phyloP scores from a whole-genome alignment of 1,140 invertebrate genomes.

The Melipona quadrifasciata region DNA sequence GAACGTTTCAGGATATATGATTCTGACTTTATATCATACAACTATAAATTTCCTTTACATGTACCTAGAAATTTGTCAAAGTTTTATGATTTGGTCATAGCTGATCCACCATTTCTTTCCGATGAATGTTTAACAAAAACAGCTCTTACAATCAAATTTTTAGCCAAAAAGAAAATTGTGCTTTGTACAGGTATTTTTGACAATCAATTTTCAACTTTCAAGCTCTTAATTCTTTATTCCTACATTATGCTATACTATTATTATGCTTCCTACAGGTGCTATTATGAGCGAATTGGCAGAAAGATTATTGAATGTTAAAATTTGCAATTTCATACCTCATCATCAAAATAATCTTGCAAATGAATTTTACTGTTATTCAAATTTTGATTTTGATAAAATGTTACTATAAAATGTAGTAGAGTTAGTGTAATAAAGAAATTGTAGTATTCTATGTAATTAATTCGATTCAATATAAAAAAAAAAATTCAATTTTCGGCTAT shows the following conservation, averaged over 20 bases:
- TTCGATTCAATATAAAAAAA: neutral
- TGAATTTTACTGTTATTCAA: constrained; percentile 95
- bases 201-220: neutral
- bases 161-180: constrained; percentile 91
- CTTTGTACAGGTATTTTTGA: constrained; percentile 90
- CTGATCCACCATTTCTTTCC: constrained; percentile 96
- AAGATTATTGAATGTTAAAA: constrained; percentile 85
- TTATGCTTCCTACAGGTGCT: constrained; percentile 84
- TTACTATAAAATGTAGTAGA: constrained; percentile 58
- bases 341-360: constrained; percentile 96
- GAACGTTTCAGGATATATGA: constrained; percentile 90
- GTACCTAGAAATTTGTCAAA: constrained; percentile 84
- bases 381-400: constrained; percentile 87
- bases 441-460: neutral
- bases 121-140: constrained; percentile 95
- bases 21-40: constrained; percentile 92
- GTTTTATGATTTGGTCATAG: constrained; percentile 92
- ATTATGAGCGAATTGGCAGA: constrained; percentile 88
- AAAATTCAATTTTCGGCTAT: neutral
- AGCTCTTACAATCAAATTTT: constrained; percentile 88
- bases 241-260: constrained; percentile 82
- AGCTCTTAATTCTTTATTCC: constrained; percentile 42
- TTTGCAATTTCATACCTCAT: constrained; percentile 88
- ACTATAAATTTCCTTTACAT: constrained; percentile 92
- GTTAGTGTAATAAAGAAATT: neutral